Evolutionary conservation across 2,113 vertebrate species (phyloP).

Genomic region (Oncorhynchus tshawytscha): DNA sequence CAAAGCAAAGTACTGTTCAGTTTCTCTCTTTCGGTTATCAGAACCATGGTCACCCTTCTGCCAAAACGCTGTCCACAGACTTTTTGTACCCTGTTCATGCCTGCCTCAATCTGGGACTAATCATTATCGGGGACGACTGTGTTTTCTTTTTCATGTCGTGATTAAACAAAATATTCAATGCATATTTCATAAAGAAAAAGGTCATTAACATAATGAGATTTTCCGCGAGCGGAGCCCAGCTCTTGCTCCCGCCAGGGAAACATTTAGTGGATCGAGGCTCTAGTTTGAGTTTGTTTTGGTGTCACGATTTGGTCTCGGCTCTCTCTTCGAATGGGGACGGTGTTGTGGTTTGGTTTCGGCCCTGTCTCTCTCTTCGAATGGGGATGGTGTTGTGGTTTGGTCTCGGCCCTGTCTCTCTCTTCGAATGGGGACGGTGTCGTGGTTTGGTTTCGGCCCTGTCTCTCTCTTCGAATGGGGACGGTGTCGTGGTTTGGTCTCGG

Average conservation of each 20-base stretch:
- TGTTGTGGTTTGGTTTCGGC: not conserved
- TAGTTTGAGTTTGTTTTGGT: slow-evolving; percentile 18
- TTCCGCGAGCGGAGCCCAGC: slow-evolving; percentile 20
- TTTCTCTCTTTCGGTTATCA: too few relatives aligned
- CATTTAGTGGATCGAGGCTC: slow-evolving; percentile 4
- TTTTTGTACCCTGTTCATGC: not conserved
- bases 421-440: not conserved
- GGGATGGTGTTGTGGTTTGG: not conserved
- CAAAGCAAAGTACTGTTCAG: too few relatives aligned
- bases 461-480: not conserved
- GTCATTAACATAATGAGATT: slow-evolving; percentile 47
- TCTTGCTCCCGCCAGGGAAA: slow-evolving; percentile 23
- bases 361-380: slow-evolving; percentile 1
- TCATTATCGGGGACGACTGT: slow-evolving; percentile 24
- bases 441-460: too few relatives aligned
- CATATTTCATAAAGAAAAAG: slow-evolving; percentile 40
- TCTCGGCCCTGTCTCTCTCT: not conserved
- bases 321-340: not conserved
- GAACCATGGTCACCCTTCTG: not conserved
- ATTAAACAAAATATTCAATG: slow-evolving; percentile 42
- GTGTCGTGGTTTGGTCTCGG: slow-evolving; percentile 6
- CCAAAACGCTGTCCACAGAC: not conserved
- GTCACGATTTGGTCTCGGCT: slow-evolving; percentile 5
- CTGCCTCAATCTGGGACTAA: slow-evolving; percentile 5
- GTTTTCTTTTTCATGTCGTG: slow-evolving; percentile 31